A percentile compares a stretch with the other conserved stretches of the same genome.
phyloP scores from a whole-genome alignment of 2,797 vertebrate genomes.

The Enteromius paludinosus region DNA sequence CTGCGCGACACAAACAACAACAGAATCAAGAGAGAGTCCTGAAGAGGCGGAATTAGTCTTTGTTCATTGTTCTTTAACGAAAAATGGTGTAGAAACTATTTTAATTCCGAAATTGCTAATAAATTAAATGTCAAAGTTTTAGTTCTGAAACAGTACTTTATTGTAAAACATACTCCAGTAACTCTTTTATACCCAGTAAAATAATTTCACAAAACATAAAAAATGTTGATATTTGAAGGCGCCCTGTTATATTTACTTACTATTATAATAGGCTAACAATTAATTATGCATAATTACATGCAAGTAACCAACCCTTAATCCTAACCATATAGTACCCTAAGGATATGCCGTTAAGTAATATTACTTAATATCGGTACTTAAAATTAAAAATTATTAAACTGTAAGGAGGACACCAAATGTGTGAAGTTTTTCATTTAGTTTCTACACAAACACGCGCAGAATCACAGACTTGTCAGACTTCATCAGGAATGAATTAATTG shows the following conservation, averaged over 20 bases:
- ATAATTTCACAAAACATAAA: background rate
- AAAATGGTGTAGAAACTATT: background rate
- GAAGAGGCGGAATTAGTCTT: background rate
- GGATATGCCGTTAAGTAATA: too few relatives aligned
- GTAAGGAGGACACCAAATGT: too few relatives aligned
- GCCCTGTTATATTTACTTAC: too few relatives aligned
- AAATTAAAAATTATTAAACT: too few relatives aligned
- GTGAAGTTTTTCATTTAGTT: background rate
- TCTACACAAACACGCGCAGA: background rate
- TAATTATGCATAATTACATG: too few relatives aligned
- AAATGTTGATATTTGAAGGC: background rate
- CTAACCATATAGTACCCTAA: too few relatives aligned
- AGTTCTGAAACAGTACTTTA: background rate
- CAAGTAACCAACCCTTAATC: too few relatives aligned
- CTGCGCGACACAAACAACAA: conserved; percentile 67
- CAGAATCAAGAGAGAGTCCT: background rate
- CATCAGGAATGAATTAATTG: background rate
- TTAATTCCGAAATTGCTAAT: background rate
- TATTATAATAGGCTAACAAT: too few relatives aligned
- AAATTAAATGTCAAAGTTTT: background rate
- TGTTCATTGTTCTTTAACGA: background rate
- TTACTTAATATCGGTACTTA: too few relatives aligned
- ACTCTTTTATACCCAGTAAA: background rate
- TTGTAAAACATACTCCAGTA: background rate
- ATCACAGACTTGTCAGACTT: background rate